Base-by-base conservation (phyloP, 2,888 invertebrate genomes). In the Alcis repandata region DNA sequence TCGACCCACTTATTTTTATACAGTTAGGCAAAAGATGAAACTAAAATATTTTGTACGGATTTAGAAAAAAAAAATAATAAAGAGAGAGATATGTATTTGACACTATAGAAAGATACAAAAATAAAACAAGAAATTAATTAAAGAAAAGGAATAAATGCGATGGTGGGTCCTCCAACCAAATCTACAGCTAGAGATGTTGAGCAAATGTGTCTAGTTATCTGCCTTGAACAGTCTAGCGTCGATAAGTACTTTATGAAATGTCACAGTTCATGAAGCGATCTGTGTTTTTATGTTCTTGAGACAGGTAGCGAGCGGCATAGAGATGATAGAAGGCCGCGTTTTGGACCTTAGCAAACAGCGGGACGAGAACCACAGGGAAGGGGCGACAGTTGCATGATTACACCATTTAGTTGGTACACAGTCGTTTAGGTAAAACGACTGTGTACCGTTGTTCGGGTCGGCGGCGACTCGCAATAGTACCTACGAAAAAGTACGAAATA, bases 221-320 rank as follows among this genome's bases (percentile, higher is more conserved):
- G n/a, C 49, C 59, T 52, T 59, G 49, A 59, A 51, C 32, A 38
- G 13, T 40, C 22, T 40, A 51, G 40, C 19, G 17, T 49, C 51
- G 51, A 59, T n/a, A n/a, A n/a, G n/a, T 59, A 59, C 33, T 51
- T 33, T 59, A 49, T 22, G 10, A 52, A 43, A 59, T 52, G 59
- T 52, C 59, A 58, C 40, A 59, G 59, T 52, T 59, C 52, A 43
- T 59, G 32, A 45, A 36, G 36, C 11, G 36, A 38, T 33, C 41
- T 41, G n/a, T 3, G 2, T 8, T 48, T 48, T n/a, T 48, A 27
- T 32, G 9, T 17, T 27, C 15, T 10, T 48, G 32, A 2, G 48
- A 27, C 10, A 32, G 15, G 15, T 15, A 48, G 32, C 2, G n/a
- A n/a, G 1, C 10, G 22, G 1, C 10, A 13, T 11, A 22, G 10